Conservation (phyloP, 2,888 invertebrate species). For the Liposcelis brunnea region DNA sequence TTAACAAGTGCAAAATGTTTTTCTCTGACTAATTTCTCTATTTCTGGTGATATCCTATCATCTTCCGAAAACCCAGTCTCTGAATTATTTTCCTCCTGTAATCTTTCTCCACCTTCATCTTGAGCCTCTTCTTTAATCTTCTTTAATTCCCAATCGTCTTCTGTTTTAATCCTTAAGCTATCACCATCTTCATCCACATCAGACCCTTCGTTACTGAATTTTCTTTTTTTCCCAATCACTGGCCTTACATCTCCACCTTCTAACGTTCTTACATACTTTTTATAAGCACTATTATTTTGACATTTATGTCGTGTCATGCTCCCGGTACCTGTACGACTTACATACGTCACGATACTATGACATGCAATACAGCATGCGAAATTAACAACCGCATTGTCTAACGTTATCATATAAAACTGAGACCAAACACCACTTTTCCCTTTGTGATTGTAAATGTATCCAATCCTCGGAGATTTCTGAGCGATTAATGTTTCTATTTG, state of each 20-base stretch:
- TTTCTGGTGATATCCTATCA: background rate
- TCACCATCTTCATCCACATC: background rate
- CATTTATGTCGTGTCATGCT: constrained; percentile 5
- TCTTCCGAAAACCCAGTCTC: background rate
- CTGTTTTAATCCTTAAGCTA: constrained; percentile 14
- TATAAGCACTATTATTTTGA: constrained; percentile 9
- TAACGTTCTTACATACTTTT: constrained; percentile 15
- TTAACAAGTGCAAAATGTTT: background rate
- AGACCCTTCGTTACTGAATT: constrained; percentile 9
- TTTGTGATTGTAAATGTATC: constrained; percentile 3
- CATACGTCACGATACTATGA: constrained; percentile 6
- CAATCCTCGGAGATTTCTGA: background rate
- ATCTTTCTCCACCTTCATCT: background rate
- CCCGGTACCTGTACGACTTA: constrained; percentile 4
- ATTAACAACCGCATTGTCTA: constrained; percentile 1
- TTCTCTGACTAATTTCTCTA: background rate
- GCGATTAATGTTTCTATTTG: background rate
- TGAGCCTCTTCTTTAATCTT: constrained; percentile 7
- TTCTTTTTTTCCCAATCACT: constrained; percentile 17
- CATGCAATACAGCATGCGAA: constrained; percentile 2
- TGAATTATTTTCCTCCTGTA: background rate
- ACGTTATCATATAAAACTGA: constrained; percentile 6
- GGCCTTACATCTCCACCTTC: constrained; percentile 17
- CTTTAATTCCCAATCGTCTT: constrained; percentile 10
- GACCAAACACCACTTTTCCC: constrained; percentile 6